Evolutionary conservation across 2,113 vertebrate genomes (phyloP).

Genomic region (Synodontis membranacea): DNA sequence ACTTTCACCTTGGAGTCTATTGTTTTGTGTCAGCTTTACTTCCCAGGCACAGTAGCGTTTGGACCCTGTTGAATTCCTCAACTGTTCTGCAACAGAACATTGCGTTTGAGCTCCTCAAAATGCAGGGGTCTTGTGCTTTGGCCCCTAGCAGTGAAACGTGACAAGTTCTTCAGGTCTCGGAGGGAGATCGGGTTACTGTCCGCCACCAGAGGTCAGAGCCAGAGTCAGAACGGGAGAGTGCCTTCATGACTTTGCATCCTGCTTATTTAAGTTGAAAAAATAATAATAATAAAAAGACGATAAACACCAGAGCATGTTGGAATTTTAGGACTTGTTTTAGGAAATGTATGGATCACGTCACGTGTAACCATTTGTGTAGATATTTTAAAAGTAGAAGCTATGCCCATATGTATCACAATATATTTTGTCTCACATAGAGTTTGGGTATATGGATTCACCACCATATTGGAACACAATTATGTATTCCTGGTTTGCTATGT

Average conservation of each 20-base stretch:
- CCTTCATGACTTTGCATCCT: constrained; percentile 35
- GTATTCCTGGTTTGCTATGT: too few relatives aligned
- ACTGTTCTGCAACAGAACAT: neutral
- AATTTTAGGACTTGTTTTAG: too few relatives aligned
- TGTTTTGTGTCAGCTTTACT: neutral
- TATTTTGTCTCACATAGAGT: too few relatives aligned
- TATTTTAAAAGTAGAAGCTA: too few relatives aligned
- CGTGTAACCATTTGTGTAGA: too few relatives aligned
- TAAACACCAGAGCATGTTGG: neutral
- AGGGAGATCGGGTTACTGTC: constrained; percentile 50
- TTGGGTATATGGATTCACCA: too few relatives aligned
- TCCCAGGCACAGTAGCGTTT: neutral
- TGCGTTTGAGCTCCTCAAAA: constrained; percentile 17
- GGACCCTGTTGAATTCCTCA: neutral
- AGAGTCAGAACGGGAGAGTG: constrained; percentile 23
- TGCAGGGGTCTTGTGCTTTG: neutral
- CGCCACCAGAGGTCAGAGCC: constrained; percentile 42
- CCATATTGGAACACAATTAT: too few relatives aligned
- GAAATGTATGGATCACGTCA: too few relatives aligned
- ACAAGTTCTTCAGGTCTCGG: constrained; percentile 33
- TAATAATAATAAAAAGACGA: too few relatives aligned
- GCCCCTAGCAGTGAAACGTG: constrained; percentile 26
- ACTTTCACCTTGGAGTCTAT: neutral
- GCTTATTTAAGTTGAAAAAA: constrained; percentile 23
- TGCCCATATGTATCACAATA: too few relatives aligned